Evolutionary conservation across 2,797 vertebrate species (phyloP).

Genomic region (Tadarida brasiliensis): DNA sequence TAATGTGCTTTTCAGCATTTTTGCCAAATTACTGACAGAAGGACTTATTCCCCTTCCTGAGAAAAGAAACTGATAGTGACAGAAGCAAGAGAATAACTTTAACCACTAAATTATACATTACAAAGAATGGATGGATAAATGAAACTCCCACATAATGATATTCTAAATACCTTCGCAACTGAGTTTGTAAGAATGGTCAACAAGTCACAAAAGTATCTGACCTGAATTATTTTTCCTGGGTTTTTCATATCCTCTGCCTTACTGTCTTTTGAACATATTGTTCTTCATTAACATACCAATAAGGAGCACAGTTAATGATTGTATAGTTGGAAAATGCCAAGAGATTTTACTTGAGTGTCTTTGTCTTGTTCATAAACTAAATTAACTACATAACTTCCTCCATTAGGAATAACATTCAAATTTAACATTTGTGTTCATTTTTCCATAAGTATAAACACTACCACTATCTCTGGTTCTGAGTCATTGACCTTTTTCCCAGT

Average conservation of each 20-base stretch:
- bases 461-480: constrained; percentile 68
- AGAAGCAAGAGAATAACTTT: constrained; percentile 75
- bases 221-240: constrained; percentile 27
- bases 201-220: constrained; percentile 52
- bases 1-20: constrained; percentile 62
- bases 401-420: constrained; percentile 32
- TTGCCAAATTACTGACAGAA: constrained; percentile 59
- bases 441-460: constrained; percentile 43
- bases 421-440: constrained; percentile 58
- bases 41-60: constrained; percentile 52
- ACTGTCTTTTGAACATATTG: constrained; percentile 14
- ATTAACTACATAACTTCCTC: constrained; percentile 53
- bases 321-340: constrained; percentile 46
- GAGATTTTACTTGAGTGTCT: constrained; percentile 49
- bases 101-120: constrained; percentile 75
- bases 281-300: constrained; percentile 61
- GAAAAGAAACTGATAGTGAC: constrained; percentile 77
- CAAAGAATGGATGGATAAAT: constrained; percentile 54
- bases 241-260: constrained; percentile 51
- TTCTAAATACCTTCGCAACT: constrained; percentile 38
- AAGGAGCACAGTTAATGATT: constrained; percentile 24
- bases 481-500: constrained; percentile 37
- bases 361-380: constrained; percentile 52
- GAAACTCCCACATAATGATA: constrained; percentile 58
- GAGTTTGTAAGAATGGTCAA: constrained; percentile 49